Conservation (phyloP, 2,113 vertebrate genomes). For the Coptodon bakossiorum region DNA sequence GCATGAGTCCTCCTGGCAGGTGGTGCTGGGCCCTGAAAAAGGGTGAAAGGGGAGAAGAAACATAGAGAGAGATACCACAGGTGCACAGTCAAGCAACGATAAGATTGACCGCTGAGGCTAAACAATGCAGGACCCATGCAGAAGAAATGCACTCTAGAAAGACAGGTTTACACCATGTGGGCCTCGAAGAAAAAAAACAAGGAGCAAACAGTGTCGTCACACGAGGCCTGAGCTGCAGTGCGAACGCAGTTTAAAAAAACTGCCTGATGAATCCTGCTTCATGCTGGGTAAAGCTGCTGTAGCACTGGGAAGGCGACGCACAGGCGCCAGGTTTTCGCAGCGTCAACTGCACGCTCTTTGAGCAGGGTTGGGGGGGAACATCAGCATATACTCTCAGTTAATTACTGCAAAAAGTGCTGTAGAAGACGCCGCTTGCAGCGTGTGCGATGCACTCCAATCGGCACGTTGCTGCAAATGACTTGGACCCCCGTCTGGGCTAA, state of each 20-base stretch:
- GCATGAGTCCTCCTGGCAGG: slow-evolving; percentile 96
- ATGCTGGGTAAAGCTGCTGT: background rate
- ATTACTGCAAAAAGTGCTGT: background rate
- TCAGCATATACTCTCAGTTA: background rate
- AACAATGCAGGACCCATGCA: slow-evolving; percentile 47
- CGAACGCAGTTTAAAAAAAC: background rate
- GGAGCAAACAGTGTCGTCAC: slow-evolving; percentile 52
- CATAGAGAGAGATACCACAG: background rate
- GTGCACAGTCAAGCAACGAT: slow-evolving; percentile 1
- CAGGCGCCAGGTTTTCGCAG: background rate
- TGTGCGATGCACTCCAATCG: background rate
- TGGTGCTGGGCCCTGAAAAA: slow-evolving; percentile 85
- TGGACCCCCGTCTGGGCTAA: background rate
- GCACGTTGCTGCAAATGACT: background rate
- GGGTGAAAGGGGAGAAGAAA: background rate
- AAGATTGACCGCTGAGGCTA: background rate
- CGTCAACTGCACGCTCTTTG: background rate
- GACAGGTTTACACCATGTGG: background rate
- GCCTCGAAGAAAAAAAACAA: slow-evolving; percentile 20
- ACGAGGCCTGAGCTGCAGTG: slow-evolving; percentile 15
- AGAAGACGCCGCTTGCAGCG: background rate
- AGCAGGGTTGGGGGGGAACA: background rate
- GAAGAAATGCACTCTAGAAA: slow-evolving; percentile 31
- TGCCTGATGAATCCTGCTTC: background rate
- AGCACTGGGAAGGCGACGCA: background rate